Evolutionary conservation across 2,888 invertebrate genomes (phyloP).

Genomic region (Spilarctia lutea): DNA sequence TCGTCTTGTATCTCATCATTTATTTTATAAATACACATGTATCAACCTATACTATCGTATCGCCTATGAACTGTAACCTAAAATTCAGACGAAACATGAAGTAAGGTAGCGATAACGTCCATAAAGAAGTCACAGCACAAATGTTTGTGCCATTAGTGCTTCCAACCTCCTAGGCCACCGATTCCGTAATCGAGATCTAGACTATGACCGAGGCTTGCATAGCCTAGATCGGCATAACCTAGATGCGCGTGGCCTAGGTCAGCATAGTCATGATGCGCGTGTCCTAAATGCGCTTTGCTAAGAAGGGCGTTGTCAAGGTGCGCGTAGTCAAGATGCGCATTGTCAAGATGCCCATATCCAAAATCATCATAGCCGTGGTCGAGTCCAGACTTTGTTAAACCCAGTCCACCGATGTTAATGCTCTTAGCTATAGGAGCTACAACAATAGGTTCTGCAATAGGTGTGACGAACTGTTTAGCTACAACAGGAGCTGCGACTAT

Average conservation of each 20-base stretch:
- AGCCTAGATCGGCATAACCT: conserved; percentile 19
- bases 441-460: conserved; percentile 43
- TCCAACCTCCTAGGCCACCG: conserved; percentile 46
- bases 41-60: conserved; percentile 46
- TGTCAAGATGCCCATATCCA: conserved; percentile 23
- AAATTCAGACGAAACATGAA: conserved; percentile 50
- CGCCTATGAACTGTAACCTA: conserved; percentile 38
- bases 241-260: background rate
- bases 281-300: background rate
- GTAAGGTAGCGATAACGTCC: conserved; percentile 44
- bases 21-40: conserved; percentile 40
- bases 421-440: conserved; percentile 41
- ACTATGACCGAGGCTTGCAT: conserved; percentile 28
- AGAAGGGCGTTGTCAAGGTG: conserved; percentile 18
- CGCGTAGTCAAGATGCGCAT: conserved; percentile 24
- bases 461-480: conserved; percentile 39
- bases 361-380: conserved; percentile 31
- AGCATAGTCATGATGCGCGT: background rate
- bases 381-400: conserved; percentile 26
- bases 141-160: conserved; percentile 50
- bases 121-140: conserved; percentile 30
- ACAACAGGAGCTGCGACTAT: conserved; percentile 45
- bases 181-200: conserved; percentile 38
- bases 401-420: conserved; percentile 33
- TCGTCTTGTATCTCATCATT: conserved; percentile 9